phyloP scores from a whole-genome alignment of 1,140 invertebrate species.

The Lepidurus packardi region DNA sequence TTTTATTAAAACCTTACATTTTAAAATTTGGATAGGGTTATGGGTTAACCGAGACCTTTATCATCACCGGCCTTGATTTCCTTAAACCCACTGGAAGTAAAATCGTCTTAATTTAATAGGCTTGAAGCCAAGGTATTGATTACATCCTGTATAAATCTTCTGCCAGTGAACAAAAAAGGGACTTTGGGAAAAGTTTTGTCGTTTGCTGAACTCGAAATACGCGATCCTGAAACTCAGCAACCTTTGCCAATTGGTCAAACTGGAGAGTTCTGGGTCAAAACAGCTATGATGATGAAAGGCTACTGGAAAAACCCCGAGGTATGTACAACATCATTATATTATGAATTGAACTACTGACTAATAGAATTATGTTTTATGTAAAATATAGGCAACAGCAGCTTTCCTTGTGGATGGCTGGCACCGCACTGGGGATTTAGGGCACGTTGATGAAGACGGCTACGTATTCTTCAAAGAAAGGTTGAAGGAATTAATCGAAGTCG shows the following conservation, averaged over 20 bases:
- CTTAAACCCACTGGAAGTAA: not conserved
- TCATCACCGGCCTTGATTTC: not conserved
- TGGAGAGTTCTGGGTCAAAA: not conserved
- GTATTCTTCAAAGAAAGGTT: slow-evolving; percentile 55
- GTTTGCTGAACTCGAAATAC: not conserved
- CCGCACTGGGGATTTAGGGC: slow-evolving; percentile 61
- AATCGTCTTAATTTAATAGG: not conserved
- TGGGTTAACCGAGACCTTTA: not conserved
- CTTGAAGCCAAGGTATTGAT: no score
- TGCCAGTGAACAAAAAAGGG: not conserved
- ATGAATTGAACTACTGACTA: not conserved
- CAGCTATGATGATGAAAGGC: not conserved
- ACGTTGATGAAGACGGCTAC: slow-evolving; percentile 51
- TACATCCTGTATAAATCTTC: not conserved
- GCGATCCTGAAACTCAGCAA: not conserved
- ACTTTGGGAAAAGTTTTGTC: not conserved
- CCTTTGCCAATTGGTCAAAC: not conserved
- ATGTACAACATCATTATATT: no score
- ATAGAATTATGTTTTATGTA: not conserved
- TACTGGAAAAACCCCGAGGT: not conserved
- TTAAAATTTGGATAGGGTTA: not conserved
- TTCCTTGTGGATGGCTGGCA: slow-evolving; percentile 56
- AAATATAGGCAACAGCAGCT: slow-evolving; percentile 15
- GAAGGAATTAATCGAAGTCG: slow-evolving; percentile 59
- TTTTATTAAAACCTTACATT: no score